Conservation (phyloP, 2,113 vertebrate genomes). For the Gobius niger region DNA sequence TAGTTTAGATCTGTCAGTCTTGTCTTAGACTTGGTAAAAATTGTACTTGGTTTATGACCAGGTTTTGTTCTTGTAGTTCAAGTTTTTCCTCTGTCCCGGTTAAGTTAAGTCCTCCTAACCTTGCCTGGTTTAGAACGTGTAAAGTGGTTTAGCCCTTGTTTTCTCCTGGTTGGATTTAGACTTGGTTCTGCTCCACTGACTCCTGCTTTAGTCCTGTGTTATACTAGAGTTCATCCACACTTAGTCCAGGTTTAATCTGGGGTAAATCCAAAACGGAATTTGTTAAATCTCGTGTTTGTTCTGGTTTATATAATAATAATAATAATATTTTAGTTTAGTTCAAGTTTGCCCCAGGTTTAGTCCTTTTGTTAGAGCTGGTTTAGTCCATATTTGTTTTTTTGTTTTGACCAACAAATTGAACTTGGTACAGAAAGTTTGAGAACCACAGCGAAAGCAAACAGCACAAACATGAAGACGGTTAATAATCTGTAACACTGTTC, state of each 20-base stretch:
- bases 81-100: no score
- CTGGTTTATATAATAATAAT: no score
- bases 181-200: not conserved
- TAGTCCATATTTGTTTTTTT: not conserved
- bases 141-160: no score
- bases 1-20: no score
- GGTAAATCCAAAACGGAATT: no score
- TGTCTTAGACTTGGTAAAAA: no score
- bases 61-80: no score
- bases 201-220: not conserved
- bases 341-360: not conserved
- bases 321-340: not conserved
- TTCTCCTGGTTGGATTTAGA: not conserved
- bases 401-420: not conserved
- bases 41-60: no score
- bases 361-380: not conserved
- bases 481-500: constrained; percentile 32
- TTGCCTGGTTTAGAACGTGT: no score
- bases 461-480: not conserved
- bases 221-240: not conserved
- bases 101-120: no score
- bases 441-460: not conserved
- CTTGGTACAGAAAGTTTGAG: not conserved
- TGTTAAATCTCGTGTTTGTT: no score
- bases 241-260: not conserved